Evolutionary conservation across 2,888 invertebrate species (phyloP), one percentile per base, ranked within the genome.

Genomic region (Noctuana brunneofusca): DNA sequence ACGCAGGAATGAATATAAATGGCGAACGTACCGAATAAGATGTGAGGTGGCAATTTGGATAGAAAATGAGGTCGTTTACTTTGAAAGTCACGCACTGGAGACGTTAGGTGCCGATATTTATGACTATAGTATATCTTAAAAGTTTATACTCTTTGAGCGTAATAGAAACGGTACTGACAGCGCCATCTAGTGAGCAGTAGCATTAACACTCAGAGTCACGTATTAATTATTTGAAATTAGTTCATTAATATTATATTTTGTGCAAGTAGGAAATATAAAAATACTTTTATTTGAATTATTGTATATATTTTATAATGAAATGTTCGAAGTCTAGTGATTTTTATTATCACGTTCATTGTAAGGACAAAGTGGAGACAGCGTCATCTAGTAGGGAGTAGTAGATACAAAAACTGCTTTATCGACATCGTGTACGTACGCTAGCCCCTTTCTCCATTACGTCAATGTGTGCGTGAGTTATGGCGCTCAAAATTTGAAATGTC

Each of bases 41-140:
- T 83, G 87, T 84, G 81, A 86, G 80, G 76, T 78, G 74, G 84
- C 82, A 87, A 87, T 87, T 88, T 85, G 73, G 75, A 76, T 73
- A 75, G 81, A 84, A 86, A 90, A 89, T 89, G 76, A 88, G 87
- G 80, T 82, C 80, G 79, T 90, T 89, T 86, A 72, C 77, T 76
- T 80, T 72, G 65, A 80, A 80, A 86, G 86, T 89, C 89, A 90
- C 89, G 89, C 88, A 84, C 76, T 38, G 38, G 52, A 73, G 67
- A 69, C 71, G 70, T 73, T 71, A 69, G 67, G 68, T 68, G 70
- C 71, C 69, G 75, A 68, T 63, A 64, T 65, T 63, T 66, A 64
- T 63, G 64, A 24, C 38, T 64, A 65, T 64, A 57, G 57, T 53
- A 64, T 55, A 53, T 64, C 32, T 50, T 58, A 49, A 48, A 35